phyloP scores from a whole-genome alignment of 92 coral and sea anemone genomes.

The Pocillopora meandrina region DNA sequence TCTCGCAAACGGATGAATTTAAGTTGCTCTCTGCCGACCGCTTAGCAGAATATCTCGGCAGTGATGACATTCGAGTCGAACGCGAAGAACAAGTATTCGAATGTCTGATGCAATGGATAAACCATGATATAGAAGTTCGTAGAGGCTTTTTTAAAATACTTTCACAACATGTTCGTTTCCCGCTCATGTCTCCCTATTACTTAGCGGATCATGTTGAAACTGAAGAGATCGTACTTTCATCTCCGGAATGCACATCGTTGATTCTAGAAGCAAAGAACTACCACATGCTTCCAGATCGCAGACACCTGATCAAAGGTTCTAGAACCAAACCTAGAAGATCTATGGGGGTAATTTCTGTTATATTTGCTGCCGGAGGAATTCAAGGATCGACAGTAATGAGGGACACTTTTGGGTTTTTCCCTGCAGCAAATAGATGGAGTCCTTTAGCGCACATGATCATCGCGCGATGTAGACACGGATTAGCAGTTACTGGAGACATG shows the following conservation, averaged over 20 bases:
- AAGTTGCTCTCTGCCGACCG: conserved; percentile 81
- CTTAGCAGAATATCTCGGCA: conserved; percentile 70
- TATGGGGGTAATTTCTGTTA: conserved; percentile 92
- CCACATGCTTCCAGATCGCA: conserved; percentile 94
- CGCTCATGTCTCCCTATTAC: conserved; percentile 96
- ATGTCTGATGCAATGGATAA: conserved; percentile 87
- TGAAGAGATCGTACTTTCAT: conserved; percentile 75
- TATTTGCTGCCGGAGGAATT: conserved; percentile 97
- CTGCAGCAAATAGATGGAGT: conserved; percentile 85
- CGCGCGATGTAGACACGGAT: conserved; percentile 96
- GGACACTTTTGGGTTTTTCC: conserved; percentile 89
- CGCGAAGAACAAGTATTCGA: conserved; percentile 97
- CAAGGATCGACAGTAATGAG: conserved; percentile 91
- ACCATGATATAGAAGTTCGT: conserved; percentile 75
- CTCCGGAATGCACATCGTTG: conserved; percentile 89
- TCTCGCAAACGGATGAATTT: conserved; percentile 94
- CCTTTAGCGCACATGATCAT: conserved; percentile 85
- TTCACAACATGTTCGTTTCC: conserved; percentile 83
- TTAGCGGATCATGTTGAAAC: conserved; percentile 97
- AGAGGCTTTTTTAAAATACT: conserved; percentile 68
- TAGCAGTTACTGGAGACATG: conserved; percentile 97
- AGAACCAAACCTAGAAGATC: conserved; percentile 90
- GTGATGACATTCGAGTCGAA: conserved; percentile 90
- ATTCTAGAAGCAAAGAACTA: conserved; percentile 96
- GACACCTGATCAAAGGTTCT: conserved; percentile 90